Evolutionary conservation across 2,797 vertebrate species (phyloP).

Genomic region (Merluccius polli): DNA sequence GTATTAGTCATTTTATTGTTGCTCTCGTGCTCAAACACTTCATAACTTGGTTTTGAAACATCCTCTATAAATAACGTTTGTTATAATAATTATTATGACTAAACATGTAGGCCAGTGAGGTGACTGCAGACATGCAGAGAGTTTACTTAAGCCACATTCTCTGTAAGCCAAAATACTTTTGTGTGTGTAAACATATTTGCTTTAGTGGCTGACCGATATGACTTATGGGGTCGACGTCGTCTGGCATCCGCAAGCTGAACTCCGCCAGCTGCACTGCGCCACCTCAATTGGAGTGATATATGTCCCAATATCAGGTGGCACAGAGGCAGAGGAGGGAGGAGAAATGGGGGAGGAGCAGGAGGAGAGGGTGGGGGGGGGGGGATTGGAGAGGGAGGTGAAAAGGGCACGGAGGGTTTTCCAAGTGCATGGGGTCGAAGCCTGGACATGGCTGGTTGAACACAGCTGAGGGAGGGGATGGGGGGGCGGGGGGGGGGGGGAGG

Average conservation of each 20-base stretch:
- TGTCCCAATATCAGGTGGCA: conserved; percentile 71
- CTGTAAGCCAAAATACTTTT: conserved; percentile 51
- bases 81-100: conserved; percentile 27
- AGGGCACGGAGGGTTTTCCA: conserved; percentile 53
- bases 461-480: conserved; percentile 56
- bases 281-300: conserved; percentile 70
- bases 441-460: conserved; percentile 48
- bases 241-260: conserved; percentile 61
- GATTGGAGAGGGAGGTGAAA: conserved; percentile 26
- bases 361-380: not conserved
- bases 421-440: conserved; percentile 48
- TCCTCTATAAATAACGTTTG: not conserved
- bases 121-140: conserved; percentile 51
- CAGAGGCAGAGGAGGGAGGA: not conserved
- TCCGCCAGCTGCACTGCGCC: conserved; percentile 63
- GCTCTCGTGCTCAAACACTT: not conserved
- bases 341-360: not conserved
- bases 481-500: conserved; percentile 1
- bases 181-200: conserved; percentile 72
- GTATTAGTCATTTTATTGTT: not conserved
- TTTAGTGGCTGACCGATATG: conserved; percentile 65
- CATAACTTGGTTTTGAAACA: not conserved
- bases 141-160: conserved; percentile 56
- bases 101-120: conserved; percentile 33
- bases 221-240: conserved; percentile 62